phyloP scores from a whole-genome alignment of 2,113 vertebrate genomes.

The Stictonetta naevosa region DNA sequence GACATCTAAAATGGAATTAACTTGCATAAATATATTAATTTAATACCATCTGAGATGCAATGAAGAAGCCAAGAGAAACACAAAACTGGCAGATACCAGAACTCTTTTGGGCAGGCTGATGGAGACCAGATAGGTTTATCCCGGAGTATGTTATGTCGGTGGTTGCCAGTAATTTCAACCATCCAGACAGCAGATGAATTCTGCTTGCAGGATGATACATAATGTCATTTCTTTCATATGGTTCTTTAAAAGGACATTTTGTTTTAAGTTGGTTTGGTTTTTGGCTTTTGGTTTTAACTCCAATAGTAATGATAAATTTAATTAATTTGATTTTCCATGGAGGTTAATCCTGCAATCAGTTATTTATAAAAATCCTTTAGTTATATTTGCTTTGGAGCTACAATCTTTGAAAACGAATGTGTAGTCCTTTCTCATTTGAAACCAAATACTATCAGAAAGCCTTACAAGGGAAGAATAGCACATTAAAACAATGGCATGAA shows the following conservation, averaged over 20 bases:
- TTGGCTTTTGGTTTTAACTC: neutral
- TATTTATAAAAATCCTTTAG: neutral
- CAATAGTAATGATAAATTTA: neutral
- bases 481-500: neutral
- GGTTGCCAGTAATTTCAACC: neutral
- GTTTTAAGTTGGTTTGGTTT: neutral
- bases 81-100: neutral
- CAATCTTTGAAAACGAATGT: neutral
- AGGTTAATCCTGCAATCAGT: neutral
- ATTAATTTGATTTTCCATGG: neutral
- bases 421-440: neutral
- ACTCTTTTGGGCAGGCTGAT: neutral
- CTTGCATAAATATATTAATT: neutral
- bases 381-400: neutral
- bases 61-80: neutral
- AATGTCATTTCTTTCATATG: neutral
- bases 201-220: neutral
- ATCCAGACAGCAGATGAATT: neutral
- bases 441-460: neutral
- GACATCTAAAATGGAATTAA: neutral
- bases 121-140: neutral
- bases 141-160: rapidly evolving
- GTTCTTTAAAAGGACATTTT: neutral
- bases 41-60: neutral
- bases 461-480: neutral